A percentile compares a stretch with the other conserved stretches of the same genome.
phyloP scores from a whole-genome alignment of 2,888 invertebrate genomes.

The Lypha dubia region DNA sequence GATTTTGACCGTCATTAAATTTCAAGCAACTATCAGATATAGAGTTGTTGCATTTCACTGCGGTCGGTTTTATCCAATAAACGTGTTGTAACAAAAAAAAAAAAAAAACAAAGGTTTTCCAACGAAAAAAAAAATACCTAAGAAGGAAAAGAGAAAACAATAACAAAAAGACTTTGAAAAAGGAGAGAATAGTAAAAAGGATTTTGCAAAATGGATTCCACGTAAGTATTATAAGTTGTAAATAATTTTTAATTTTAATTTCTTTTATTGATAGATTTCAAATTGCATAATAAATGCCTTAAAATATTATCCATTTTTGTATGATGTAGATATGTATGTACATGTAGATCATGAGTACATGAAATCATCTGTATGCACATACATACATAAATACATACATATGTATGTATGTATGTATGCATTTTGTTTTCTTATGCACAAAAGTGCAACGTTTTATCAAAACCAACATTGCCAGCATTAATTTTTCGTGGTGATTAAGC shows the following conservation, averaged over 20 bases:
- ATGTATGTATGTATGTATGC: not conserved
- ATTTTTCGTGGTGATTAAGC: not conserved
- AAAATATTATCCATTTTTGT: not conserved
- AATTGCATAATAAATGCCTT: slow-evolving; percentile 76
- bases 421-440: slow-evolving; percentile 12
- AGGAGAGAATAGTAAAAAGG: not conserved
- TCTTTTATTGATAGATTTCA: not conserved
- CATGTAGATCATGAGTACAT: not conserved
- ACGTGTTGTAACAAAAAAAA: slow-evolving; percentile 42
- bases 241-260: not conserved
- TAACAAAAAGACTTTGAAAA: not conserved
- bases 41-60: slow-evolving; percentile 49
- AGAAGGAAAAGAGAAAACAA: not conserved
- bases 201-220: slow-evolving; percentile 45
- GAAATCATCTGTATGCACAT: not conserved
- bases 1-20: slow-evolving; percentile 62
- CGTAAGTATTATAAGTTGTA: slow-evolving; percentile 33
- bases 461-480: slow-evolving; percentile 35
- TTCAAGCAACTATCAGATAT: slow-evolving; percentile 56
- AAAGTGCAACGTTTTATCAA: slow-evolving; percentile 46
- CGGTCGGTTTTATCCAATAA: slow-evolving; percentile 27
- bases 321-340: slow-evolving; percentile 25
- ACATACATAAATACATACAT: not conserved
- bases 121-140: slow-evolving; percentile 5
- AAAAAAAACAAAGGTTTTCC: slow-evolving; percentile 2